Percentiles rank a stretch among this genome's conserved stretches.
phyloP scores from a whole-genome alignment of 2,888 invertebrate genomes.

The Pyrgus malvae region DNA sequence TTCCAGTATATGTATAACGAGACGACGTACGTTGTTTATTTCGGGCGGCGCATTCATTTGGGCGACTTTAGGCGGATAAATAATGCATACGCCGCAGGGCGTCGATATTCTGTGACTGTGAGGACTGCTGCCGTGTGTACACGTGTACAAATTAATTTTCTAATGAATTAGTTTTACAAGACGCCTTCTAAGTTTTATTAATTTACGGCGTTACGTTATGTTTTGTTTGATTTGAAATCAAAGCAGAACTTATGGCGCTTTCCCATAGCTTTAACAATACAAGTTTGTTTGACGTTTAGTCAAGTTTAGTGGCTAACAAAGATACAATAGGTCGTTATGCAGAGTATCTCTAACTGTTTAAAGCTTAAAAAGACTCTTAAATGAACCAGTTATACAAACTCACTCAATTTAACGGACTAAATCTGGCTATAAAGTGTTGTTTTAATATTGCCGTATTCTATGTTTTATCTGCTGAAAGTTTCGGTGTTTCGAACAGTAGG shows the following conservation, averaged over 20 bases:
- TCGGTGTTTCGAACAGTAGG: constrained; percentile 13
- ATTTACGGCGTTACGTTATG: too few species aligned
- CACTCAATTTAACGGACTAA: constrained; percentile 20
- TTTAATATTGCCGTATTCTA: constrained; percentile 21
- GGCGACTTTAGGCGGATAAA: constrained; percentile 73
- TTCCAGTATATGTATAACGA: too few species aligned
- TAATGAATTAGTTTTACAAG: too few species aligned
- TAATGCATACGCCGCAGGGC: constrained; percentile 71
- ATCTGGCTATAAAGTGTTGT: constrained; percentile 22
- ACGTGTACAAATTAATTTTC: too few species aligned
- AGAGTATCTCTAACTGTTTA: not conserved
- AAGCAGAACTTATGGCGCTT: too few species aligned
- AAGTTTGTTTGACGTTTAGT: too few species aligned
- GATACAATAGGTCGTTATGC: too few species aligned
- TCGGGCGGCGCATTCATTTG: constrained; percentile 73
- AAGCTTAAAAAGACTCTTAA: not conserved
- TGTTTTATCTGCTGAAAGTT: constrained; percentile 21
- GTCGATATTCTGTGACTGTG: constrained; percentile 68
- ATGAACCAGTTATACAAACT: constrained; percentile 13
- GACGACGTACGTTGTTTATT: constrained; percentile 68
- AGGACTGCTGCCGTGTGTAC: not conserved
- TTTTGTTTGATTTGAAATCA: too few species aligned
- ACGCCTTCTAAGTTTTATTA: too few species aligned
- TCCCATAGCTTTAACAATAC: too few species aligned
- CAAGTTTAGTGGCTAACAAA: too few species aligned